A percentile compares a stretch with the other conserved stretches of the same genome.
Conservation (phyloP, 2,888 invertebrate species). For the Bursaphelenchus okinawaensis region DNA sequence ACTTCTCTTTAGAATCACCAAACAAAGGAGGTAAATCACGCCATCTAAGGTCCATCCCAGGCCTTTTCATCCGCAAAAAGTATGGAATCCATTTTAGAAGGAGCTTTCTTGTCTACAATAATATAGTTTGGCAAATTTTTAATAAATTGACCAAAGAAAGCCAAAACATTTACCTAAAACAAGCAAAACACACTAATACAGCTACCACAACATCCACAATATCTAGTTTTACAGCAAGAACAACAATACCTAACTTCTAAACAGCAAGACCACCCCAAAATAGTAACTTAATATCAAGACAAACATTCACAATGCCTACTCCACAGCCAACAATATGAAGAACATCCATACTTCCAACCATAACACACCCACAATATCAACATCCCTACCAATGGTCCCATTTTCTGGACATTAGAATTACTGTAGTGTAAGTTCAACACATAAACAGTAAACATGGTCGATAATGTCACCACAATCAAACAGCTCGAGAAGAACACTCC, state of each 20-base stretch:
- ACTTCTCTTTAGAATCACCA: background rate
- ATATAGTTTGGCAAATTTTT: background rate
- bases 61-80: conserved; percentile 54
- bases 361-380: no score
- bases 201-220: no score
- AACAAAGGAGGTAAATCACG: conserved; percentile 17
- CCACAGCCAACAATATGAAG: no score
- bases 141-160: background rate
- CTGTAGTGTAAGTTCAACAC: conserved; percentile 47
- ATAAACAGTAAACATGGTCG: conserved; percentile 49
- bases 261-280: no score
- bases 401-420: conserved; percentile 37
- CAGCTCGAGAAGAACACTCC: conserved; percentile 50
- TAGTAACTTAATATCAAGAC: no score
- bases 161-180: no score
- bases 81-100: conserved; percentile 57
- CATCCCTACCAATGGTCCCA: conserved; percentile 48
- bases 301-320: no score
- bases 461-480: conserved; percentile 43
- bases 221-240: no score
- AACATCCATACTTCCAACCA: conserved; percentile 45
- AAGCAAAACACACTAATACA: no score
- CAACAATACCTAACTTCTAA: no score
- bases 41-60: conserved; percentile 46
- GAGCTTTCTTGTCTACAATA: conserved; percentile 46